These are phyloP conservation scores for Drosophila birchii DNA, from an alignment of 2,888 invertebrate genomes.

Conservation along the genomic window DNA sequence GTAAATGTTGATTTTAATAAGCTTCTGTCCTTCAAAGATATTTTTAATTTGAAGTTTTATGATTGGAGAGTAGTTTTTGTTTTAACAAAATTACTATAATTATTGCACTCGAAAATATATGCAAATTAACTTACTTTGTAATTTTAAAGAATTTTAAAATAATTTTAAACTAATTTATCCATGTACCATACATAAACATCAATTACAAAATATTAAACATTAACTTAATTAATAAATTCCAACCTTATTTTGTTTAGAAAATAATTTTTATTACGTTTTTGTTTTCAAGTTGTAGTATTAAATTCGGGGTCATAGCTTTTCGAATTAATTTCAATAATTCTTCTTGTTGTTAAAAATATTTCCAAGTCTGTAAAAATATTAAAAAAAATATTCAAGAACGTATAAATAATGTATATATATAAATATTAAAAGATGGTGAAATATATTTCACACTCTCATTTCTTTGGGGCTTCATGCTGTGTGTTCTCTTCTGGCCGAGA, in stretches of 20 bases:
- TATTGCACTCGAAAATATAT: not conserved
- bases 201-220: too few relatives aligned
- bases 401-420: not conserved
- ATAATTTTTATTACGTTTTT: too few relatives aligned
- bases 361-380: too few relatives aligned
- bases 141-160: too few relatives aligned
- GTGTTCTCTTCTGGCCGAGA: constrained; percentile 1
- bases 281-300: too few relatives aligned
- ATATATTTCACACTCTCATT: not conserved
- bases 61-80: not conserved
- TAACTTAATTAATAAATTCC: too few relatives aligned
- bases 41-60: not conserved
- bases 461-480: constrained; percentile 6
- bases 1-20: not conserved
- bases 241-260: too few relatives aligned
- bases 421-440: not conserved
- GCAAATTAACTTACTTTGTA: not conserved
- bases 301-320: too few relatives aligned
- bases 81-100: not conserved
- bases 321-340: too few relatives aligned
- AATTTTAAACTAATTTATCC: too few relatives aligned
- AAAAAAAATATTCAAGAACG: not conserved
- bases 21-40: not conserved
- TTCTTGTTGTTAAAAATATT: too few relatives aligned
- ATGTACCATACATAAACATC: too few relatives aligned